These are phyloP conservation scores for Sminthurinus aureus DNA, from an alignment of 2,888 invertebrate genomes.

Conservation along the genomic window DNA sequence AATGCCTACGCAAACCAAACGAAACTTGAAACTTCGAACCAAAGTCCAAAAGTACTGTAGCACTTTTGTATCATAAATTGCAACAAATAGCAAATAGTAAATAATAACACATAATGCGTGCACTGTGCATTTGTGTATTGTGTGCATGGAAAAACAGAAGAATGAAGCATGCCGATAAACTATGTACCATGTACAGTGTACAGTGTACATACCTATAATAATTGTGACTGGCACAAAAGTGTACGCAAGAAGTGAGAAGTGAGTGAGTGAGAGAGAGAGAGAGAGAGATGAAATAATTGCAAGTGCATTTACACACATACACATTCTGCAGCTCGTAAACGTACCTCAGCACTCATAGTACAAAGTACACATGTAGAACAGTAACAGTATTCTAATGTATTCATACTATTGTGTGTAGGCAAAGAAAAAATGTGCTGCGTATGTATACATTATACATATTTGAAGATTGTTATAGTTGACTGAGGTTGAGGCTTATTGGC, in stretches of 20 bases:
- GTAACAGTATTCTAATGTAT: background rate
- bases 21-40: too few species aligned
- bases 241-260: constrained; percentile 1
- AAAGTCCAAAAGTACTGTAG: background rate
- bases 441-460: background rate
- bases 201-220: too few species aligned
- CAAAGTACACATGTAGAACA: background rate
- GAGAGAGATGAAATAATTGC: constrained; percentile 10
- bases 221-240: constrained; percentile 32
- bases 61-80: constrained; percentile 9
- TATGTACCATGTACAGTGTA: too few species aligned
- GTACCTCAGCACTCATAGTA: background rate
- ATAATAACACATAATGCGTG: background rate
- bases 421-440: background rate
- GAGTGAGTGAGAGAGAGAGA: background rate
- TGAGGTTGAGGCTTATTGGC: background rate
- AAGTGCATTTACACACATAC: background rate
- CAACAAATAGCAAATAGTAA: constrained; percentile 12
- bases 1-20: too few species aligned
- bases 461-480: background rate
- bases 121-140: background rate
- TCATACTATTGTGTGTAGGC: background rate
- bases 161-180: too few species aligned
- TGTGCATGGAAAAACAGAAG: background rate
- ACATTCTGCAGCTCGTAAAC: background rate